phyloP scores from a whole-genome alignment of 2,113 vertebrate species.

The Cranoglanis bouderius region DNA sequence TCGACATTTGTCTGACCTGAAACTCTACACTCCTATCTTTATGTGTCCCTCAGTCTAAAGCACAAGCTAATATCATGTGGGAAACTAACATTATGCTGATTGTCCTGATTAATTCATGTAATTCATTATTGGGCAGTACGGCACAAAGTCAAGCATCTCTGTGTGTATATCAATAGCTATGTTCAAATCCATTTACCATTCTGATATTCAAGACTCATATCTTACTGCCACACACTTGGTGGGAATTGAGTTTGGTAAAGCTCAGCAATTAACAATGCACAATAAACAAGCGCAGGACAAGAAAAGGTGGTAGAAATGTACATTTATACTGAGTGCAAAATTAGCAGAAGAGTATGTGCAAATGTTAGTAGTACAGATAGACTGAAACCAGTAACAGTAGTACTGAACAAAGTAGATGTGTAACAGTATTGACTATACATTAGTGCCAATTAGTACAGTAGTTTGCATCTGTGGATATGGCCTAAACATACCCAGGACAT shows the following conservation, averaged over 20 bases:
- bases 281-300: neutral
- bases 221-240: neutral
- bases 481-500: neutral
- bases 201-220: neutral
- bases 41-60: neutral
- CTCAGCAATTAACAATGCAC: neutral
- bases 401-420: neutral
- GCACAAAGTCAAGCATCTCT: no score
- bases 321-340: neutral
- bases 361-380: neutral
- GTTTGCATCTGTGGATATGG: neutral
- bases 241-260: neutral
- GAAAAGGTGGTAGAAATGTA: neutral
- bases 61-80: neutral
- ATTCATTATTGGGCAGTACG: neutral
- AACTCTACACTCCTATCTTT: no score
- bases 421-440: neutral
- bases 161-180: neutral
- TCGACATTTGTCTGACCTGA: conserved; percentile 7
- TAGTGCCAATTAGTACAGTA: neutral
- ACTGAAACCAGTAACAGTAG: neutral
- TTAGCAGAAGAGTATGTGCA: neutral
- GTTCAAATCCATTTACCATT: neutral
- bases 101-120: neutral
- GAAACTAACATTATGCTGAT: neutral